These are phyloP conservation scores for Aporrectodea caliginosa DNA, from an alignment of 1,140 invertebrate species.

Conservation along the genomic window DNA sequence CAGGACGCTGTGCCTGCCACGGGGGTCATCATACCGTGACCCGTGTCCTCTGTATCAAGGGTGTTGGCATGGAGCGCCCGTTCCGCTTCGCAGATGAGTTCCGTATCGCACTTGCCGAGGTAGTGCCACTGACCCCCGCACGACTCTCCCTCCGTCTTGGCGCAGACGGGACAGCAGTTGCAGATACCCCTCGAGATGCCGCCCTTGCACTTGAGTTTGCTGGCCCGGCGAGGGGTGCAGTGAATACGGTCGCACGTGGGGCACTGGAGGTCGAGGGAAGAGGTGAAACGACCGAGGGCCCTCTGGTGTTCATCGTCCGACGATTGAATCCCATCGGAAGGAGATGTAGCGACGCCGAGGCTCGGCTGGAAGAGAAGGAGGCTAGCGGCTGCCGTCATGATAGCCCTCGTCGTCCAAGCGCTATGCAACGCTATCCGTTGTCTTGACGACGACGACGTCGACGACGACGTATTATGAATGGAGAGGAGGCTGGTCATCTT, in stretches of 20 bases:
- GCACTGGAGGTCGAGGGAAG: constrained; percentile 35
- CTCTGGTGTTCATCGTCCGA: background rate
- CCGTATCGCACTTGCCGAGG: constrained; percentile 50
- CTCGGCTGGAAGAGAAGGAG: background rate
- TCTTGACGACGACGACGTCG: background rate
- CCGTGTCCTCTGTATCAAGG: background rate
- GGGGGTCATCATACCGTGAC: background rate
- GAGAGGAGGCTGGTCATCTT: background rate
- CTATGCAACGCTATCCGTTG: no score
- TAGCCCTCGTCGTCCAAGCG: no score
- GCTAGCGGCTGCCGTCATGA: background rate
- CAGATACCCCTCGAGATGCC: constrained; percentile 48
- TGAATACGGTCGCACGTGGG: constrained; percentile 49
- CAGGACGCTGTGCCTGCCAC: no score
- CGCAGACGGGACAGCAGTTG: constrained; percentile 51
- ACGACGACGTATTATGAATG: background rate
- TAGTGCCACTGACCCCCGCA: constrained; percentile 51
- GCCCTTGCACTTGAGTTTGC: constrained; percentile 43
- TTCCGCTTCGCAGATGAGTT: constrained; percentile 40
- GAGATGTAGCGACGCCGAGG: background rate
- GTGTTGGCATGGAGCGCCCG: background rate
- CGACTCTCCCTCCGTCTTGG: constrained; percentile 43
- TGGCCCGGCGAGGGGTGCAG: constrained; percentile 39
- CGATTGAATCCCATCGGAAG: background rate
- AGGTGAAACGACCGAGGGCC: background rate